Conservation (phyloP, 2,888 invertebrate species). For the Apomyelois bistriatella region DNA sequence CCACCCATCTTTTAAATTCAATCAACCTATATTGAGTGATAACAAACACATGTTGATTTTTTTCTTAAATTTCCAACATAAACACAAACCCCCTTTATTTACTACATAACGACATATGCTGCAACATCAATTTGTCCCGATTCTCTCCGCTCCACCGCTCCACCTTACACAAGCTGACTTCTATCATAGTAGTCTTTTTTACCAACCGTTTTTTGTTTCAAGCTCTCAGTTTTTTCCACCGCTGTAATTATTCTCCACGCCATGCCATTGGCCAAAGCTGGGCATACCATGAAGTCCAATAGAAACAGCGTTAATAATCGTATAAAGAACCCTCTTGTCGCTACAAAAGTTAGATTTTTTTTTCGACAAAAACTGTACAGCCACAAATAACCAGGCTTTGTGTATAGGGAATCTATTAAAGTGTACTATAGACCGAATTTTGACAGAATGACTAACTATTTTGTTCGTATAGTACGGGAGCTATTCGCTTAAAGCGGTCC, state of each 20-base stretch:
- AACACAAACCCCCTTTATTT: background rate
- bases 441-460: conserved; percentile 43
- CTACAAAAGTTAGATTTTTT: conserved; percentile 49
- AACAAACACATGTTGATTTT: too few species aligned
- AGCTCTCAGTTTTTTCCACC: conserved; percentile 40
- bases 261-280: conserved; percentile 53
- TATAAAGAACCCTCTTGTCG: conserved; percentile 46
- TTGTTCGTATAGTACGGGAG: conserved; percentile 37
- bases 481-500: conserved; percentile 32
- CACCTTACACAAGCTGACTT: conserved; percentile 31
- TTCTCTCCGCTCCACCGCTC: conserved; percentile 61
- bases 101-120: conserved; percentile 33
- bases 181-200: conserved; percentile 21
- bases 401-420: conserved; percentile 57
- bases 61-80: background rate
- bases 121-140: conserved; percentile 57
- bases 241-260: conserved; percentile 53
- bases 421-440: conserved; percentile 37
- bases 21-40: too few species aligned
- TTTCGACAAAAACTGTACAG: conserved; percentile 38
- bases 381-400: conserved; percentile 55
- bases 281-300: conserved; percentile 41
- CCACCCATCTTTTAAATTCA: too few species aligned
- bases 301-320: conserved; percentile 47
- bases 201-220: conserved; percentile 43